Evolutionary conservation across 2,797 vertebrate genomes (phyloP).

Genomic region (Rhinogobio ventralis): DNA sequence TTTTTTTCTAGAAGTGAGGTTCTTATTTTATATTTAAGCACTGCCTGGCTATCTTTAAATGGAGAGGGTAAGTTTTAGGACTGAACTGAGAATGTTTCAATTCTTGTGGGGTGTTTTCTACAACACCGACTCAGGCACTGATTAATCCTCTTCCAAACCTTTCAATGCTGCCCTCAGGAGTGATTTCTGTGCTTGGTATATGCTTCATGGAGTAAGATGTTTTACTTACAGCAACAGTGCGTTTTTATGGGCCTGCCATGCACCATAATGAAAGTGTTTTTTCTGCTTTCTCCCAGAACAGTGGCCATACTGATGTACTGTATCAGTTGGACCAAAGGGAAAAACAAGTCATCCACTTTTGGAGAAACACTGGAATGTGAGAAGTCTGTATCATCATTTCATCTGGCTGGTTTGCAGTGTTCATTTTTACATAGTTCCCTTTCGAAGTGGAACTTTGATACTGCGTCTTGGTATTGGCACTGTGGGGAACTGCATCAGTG

Average conservation of each 20-base stretch:
- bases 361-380: background rate
- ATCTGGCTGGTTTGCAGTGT: background rate
- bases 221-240: conserved; percentile 40
- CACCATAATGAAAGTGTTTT: conserved; percentile 23
- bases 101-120: conserved; percentile 11
- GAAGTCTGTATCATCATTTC: background rate
- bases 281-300: conserved; percentile 10
- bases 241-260: conserved; percentile 38
- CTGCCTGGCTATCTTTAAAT: conserved; percentile 52
- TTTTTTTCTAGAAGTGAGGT: conserved; percentile 56
- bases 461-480: background rate
- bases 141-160: conserved; percentile 38
- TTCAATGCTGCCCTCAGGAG: conserved; percentile 47
- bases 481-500: too few relatives aligned
- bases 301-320: background rate
- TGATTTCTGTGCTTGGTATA: conserved; percentile 41
- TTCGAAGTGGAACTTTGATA: background rate
- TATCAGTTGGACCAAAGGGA: conserved; percentile 6
- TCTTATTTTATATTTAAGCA: conserved; percentile 56
- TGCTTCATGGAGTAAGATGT: conserved; percentile 42
- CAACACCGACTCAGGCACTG: conserved; percentile 20
- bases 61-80: conserved; percentile 37
- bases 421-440: background rate
- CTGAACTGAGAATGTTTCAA: conserved; percentile 27
- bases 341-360: background rate